Base-by-base conservation (phyloP, 2,113 vertebrate species). In the Halichoeres trimaculatus region DNA sequence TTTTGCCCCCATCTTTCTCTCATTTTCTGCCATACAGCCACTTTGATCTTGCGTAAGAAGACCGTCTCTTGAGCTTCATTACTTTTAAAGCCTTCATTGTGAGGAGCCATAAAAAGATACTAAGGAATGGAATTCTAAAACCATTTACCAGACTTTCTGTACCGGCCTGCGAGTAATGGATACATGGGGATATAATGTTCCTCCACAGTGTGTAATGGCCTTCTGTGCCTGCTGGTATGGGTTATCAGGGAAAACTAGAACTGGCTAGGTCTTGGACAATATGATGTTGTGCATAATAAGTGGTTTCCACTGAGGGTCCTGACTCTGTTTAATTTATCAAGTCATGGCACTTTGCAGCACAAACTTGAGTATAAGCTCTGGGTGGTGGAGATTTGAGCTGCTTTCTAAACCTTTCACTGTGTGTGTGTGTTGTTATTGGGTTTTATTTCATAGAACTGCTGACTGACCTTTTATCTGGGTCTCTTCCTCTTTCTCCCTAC, bases 81-180 rank as follows among this genome's bases (percentile, higher is more conserved):
- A 86, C 83, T 88, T 92, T 86, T 85, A 86, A 87, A 87, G 84
- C 78, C 72, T 78, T 81, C 76, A 73, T 81, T 53, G 74, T 83
- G 78, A 82, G 70, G 73, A 71, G 74, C 80, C 85, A 86, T 88
- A 91, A 92, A 91, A 91, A 83, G 87, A 91, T 88, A 84, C 87
- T 80, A 89, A 87, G 77, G 76, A 83, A 88, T 88, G 73, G 89
- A 81, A 85, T 89, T 84, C 78, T 64, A 54, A 86, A 67, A 83
- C 85, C 83, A 85, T 89, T 90, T 89, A 76, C 77, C 79, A 83
- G 76, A 76, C 66, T 57, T 43, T 83, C 74, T 61, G 62, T 76
- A 45, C 57, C 16, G 45, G 62, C 76, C 70, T 62, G 76, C 75
- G 11, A 70, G 76, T 89, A 88, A 91, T 81, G 81, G 80, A 75